Base-by-base conservation (phyloP, 2,888 invertebrate species). In the Camponotus fellah region DNA sequence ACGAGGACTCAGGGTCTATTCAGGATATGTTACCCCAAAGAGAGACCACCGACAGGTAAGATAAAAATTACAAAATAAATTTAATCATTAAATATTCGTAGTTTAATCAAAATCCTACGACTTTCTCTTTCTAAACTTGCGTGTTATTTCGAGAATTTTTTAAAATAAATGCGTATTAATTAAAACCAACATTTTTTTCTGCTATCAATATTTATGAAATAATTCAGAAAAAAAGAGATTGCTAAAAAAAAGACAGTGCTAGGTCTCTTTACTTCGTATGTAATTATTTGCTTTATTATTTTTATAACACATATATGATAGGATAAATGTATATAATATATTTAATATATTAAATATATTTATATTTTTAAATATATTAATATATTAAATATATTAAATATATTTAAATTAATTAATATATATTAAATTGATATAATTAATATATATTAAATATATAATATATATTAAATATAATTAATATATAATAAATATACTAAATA, bases 1-100 rank as follows among this genome's bases (percentile, higher is more conserved):
- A 98, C 98, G 86, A 97, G 99, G 95, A 99, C 98, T 94, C 97
- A 98, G 94, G 99, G 99, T 89, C 96, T 99, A 81, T 99, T 99
- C 96, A 96, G 99, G 95, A 97, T 98, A 95, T 99, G 99, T 95
- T 99, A 98, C 95, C 98, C 99, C 58, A 98, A 98, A 95, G 98
- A 98, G 92, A 96, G 98, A 86, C 98, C 99, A 86, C 97, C 97
- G 69, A 96, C 96, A 94, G 97, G 98, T 98, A 95, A 96, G 95
- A 88, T 26, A 0, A 26, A 32, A 10, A 81, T 72, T 43, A 1
- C 17, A 17, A 26, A 56, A 56, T 43, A 17, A 0, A 43, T 60
- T 60, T 74, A 72, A 0, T 17, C 21, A 46, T 40, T 9, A 40
- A 58, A 14, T 6, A 71, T 32, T 2, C 14, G 6, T 8, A 9